Percentiles rank a stretch among this genome's conserved stretches.
Conservation (phyloP, 2,797 vertebrate species). For the Centropyge bicolor region DNA sequence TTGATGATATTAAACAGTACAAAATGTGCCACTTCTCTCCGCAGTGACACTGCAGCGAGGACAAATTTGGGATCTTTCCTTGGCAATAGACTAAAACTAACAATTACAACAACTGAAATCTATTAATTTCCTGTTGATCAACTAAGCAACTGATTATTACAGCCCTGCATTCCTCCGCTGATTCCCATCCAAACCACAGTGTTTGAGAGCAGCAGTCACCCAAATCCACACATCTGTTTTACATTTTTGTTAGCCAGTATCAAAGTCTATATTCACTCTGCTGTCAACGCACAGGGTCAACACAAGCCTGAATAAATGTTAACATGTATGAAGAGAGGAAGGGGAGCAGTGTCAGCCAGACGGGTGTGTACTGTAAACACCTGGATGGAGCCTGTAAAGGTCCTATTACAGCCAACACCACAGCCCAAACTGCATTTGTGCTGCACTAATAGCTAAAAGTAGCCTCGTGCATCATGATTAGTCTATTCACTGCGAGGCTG, state of each 20-base stretch:
- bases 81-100: neutral
- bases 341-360: neutral
- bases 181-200: slow-evolving; percentile 21
- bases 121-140: slow-evolving; percentile 25
- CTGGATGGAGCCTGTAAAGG: slow-evolving; percentile 12
- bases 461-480: slow-evolving; percentile 62
- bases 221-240: slow-evolving; percentile 52
- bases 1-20: neutral
- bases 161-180: neutral
- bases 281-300: slow-evolving; percentile 22
- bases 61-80: neutral
- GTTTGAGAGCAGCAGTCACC: slow-evolving; percentile 28
- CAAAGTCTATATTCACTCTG: slow-evolving; percentile 6
- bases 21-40: neutral
- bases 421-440: slow-evolving; percentile 25
- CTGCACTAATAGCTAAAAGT: slow-evolving; percentile 57
- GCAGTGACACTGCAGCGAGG: neutral
- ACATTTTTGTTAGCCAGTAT: slow-evolving; percentile 29
- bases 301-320: neutral
- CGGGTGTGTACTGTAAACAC: slow-evolving; percentile 10
- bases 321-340: slow-evolving; percentile 5
- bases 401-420: slow-evolving; percentile 1
- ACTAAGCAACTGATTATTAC: slow-evolving; percentile 7
- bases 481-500: slow-evolving; percentile 47
- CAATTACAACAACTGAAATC: slow-evolving; percentile 21